phyloP scores from a whole-genome alignment of 2,797 vertebrate species.

The Hylomyscus alleni region DNA sequence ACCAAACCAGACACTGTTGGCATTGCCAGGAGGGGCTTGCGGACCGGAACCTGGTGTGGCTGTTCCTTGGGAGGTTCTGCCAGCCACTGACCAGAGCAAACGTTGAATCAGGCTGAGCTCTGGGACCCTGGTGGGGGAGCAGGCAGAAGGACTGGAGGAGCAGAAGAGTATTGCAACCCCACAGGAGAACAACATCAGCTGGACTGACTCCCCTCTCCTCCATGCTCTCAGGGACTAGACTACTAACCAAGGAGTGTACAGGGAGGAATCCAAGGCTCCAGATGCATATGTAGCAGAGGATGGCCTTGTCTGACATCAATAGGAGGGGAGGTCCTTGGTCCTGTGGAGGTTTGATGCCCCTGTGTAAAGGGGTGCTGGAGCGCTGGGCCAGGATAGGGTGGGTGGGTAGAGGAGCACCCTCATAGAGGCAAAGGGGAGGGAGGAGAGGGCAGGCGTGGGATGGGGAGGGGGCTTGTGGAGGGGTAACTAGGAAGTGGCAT shows the following conservation, averaged over 20 bases:
- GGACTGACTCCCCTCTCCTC: accelerated
- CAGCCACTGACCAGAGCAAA: neutral
- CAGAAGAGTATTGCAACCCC: neutral
- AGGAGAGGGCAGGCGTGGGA: neutral
- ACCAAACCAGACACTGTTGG: neutral
- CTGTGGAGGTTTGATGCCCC: too few relatives aligned
- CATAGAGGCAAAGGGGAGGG: too few relatives aligned
- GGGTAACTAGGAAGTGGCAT: neutral
- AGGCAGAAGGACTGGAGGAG: neutral
- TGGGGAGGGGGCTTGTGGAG: neutral
- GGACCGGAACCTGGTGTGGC: neutral
- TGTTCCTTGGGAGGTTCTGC: too few relatives aligned
- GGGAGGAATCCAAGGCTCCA: too few relatives aligned
- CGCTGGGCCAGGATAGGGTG: too few relatives aligned
- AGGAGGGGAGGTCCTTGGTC: too few relatives aligned
- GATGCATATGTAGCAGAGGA: too few relatives aligned
- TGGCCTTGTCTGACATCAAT: too few relatives aligned
- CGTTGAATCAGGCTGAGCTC: neutral
- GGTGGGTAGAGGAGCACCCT: too few relatives aligned
- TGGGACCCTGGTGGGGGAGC: neutral
- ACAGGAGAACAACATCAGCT: neutral
- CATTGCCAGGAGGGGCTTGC: neutral
- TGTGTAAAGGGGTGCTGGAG: too few relatives aligned
- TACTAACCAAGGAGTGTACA: neutral
- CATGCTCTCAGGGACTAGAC: neutral